Percentiles rank a stretch among this genome's conserved stretches.
Evolutionary conservation across 2,797 vertebrate genomes (phyloP).

Genomic region (Florisuga fusca): DNA sequence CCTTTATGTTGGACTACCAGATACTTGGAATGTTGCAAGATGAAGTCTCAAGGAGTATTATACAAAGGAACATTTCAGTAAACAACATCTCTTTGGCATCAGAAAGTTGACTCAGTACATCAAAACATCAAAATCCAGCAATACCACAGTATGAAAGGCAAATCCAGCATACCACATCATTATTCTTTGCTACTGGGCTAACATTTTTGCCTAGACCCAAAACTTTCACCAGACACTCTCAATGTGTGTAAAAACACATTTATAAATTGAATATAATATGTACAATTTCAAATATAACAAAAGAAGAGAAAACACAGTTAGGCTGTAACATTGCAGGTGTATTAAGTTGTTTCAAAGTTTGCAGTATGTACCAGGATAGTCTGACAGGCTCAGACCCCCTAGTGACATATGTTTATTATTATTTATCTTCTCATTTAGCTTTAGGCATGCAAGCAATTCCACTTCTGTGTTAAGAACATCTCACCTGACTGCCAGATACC

Average conservation of each 20-base stretch:
- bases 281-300: background rate
- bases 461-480: slow-evolving; percentile 11
- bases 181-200: background rate
- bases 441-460: background rate
- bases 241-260: background rate
- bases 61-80: background rate
- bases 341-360: background rate
- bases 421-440: background rate
- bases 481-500: slow-evolving; percentile 95
- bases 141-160: background rate
- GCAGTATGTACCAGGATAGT: background rate
- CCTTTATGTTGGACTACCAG: background rate
- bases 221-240: background rate
- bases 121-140: background rate
- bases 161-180: background rate
- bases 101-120: background rate
- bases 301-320: background rate
- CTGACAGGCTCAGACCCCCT: background rate
- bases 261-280: background rate
- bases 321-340: background rate
- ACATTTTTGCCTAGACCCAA: background rate
- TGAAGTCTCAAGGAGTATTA: background rate
- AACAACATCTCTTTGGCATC: background rate
- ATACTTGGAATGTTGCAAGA: background rate
- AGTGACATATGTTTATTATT: background rate